Conservation (phyloP, 2,797 vertebrate genomes). For the Dromococcyx pavoninus region DNA sequence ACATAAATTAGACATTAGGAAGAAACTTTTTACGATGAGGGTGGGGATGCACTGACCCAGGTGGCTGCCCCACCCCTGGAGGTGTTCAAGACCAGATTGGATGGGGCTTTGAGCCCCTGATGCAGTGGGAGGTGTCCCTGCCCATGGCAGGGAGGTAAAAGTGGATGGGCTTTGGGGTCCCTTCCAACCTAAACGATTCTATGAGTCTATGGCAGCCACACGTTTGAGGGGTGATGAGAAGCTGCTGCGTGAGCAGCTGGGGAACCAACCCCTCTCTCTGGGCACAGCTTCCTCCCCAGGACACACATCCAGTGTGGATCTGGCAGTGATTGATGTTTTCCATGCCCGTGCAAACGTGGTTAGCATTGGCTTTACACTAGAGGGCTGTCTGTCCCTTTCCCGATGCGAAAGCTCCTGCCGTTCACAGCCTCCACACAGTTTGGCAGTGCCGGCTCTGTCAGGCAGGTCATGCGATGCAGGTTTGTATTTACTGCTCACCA, state of each 20-base stretch:
- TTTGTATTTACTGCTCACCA: neutral
- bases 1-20: too few relatives aligned
- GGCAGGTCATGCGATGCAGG: neutral
- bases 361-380: constrained; percentile 64
- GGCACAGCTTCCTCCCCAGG: neutral
- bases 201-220: rapidly evolving
- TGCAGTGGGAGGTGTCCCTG: too few relatives aligned
- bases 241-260: neutral
- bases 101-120: too few relatives aligned
- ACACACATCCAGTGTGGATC: rapidly evolving
- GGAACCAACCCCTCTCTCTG: neutral
- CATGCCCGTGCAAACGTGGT: neutral
- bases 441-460: neutral
- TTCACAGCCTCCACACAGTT: rapidly evolving
- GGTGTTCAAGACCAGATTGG: too few relatives aligned
- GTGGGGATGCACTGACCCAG: too few relatives aligned
- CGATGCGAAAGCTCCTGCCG: rapidly evolving
- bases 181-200: too few relatives aligned
- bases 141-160: too few relatives aligned
- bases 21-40: too few relatives aligned
- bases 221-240: neutral
- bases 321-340: neutral
- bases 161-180: too few relatives aligned
- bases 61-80: too few relatives aligned
- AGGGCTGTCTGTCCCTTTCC: constrained; percentile 66